Percentiles rank a stretch among this genome's conserved stretches.
Conservation (phyloP, 2,888 invertebrate genomes). For the Pelosia muscerda region DNA sequence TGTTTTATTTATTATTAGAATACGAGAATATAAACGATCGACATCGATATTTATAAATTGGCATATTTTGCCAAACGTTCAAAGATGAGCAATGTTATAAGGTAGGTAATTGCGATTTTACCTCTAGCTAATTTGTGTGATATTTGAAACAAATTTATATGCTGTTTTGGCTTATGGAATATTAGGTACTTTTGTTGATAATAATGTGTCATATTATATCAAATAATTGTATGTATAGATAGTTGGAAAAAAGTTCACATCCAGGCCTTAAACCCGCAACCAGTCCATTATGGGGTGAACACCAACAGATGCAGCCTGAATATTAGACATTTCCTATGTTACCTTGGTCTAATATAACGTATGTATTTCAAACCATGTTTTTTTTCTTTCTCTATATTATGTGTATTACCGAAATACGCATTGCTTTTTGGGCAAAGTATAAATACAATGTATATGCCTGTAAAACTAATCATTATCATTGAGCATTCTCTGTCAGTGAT, state of each 20-base stretch:
- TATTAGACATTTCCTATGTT: too few species aligned
- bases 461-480: neutral
- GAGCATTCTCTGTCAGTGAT: neutral
- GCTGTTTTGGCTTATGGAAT: neutral
- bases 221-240: neutral
- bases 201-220: neutral
- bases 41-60: neutral
- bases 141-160: neutral
- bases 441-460: too few species aligned
- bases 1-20: slow-evolving; percentile 2
- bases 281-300: too few species aligned
- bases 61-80: neutral
- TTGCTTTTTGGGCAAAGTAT: too few species aligned
- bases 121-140: neutral
- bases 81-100: neutral
- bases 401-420: too few species aligned
- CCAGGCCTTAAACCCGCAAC: too few species aligned
- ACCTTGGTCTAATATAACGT: too few species aligned
- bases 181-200: neutral
- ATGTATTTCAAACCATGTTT: too few species aligned
- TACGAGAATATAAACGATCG: neutral
- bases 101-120: neutral
- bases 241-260: neutral
- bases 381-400: too few species aligned
- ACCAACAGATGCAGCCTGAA: too few species aligned